Evolutionary conservation across 2,113 vertebrate species (phyloP).

Genomic region (Pterocles orientalis): DNA sequence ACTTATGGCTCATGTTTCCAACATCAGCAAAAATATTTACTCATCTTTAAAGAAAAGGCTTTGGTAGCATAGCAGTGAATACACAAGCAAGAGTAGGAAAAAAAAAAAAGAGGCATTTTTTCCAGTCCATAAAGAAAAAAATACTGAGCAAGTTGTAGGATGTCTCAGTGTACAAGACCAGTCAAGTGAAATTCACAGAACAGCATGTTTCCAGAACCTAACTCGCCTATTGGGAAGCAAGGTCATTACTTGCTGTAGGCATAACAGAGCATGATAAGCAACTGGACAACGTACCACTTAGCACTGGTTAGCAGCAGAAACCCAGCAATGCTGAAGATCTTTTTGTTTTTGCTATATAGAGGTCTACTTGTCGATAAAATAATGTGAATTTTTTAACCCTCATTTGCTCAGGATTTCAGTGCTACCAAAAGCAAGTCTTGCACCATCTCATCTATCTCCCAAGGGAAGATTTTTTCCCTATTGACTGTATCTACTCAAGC

Average conservation of each 20-base stretch:
- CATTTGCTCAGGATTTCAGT: not conserved
- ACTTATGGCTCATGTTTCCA: not conserved
- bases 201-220: not conserved
- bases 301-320: not conserved
- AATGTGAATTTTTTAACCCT: not conserved
- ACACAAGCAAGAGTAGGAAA: not conserved
- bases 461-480: not conserved
- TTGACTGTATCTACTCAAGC: not conserved
- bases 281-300: not conserved
- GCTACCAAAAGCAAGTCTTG: not conserved
- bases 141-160: not conserved
- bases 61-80: not conserved
- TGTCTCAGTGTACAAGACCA: not conserved
- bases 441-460: not conserved
- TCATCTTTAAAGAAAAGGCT: not conserved
- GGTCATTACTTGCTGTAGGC: slow-evolving; percentile 9
- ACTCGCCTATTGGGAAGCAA: not conserved
- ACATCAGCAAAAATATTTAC: not conserved
- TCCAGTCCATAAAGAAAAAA: not conserved
- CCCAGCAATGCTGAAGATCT: not conserved
- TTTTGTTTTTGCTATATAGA: not conserved
- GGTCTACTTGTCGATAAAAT: not conserved
- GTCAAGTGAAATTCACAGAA: not conserved
- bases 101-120: not conserved
- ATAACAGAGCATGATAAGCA: not conserved